Base-by-base conservation (phyloP, 2,797 vertebrate species). In the Neoniphon sammara region DNA sequence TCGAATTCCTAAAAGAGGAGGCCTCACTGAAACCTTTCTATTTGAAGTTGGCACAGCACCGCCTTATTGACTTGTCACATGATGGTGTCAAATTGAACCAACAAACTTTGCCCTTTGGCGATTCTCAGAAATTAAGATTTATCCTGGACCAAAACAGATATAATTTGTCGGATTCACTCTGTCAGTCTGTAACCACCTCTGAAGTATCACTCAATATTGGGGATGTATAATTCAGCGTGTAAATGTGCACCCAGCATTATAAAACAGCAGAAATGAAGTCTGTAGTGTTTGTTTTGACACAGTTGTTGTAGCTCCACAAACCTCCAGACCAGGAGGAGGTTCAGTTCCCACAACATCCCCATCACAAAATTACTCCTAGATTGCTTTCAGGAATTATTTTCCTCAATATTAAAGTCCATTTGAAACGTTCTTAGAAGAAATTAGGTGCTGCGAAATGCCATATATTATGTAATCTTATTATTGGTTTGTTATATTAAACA, bases 11-110 rank as follows among this genome's bases (percentile, higher is more conserved):
- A 34, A 34, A 34, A 34, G 31, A 34, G 7, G 31, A 34, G 31
- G 42, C 34, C n/a, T 25, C 23, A 17, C 1, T 39, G 27, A 52
- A 30, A 3, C 6, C 14, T 34, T 34, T 66, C 58, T 66, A 56
- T 73, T 5, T 34, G 11, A 72, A 71, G 60, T 74, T 77, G 50
- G 20, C 17, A 70, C 54, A 31, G 20, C 15, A 0, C 20, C 17
- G 78, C 60, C 9, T 31, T 21, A 46, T 62, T 58, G 65, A 78
- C 60, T 57, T 65, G 62, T 75, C 44, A 20, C 77, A 62, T 44
- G 66, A 60, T 58, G 81, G 61, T 70, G 68, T 71, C 73, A 69
- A 25, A 21, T 57, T 78, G 30, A 67, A 34, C 20, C 50, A 42
- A 59, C 39, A 25, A 5, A 44, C 36, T 20, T 62, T 64, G 54